Evolutionary conservation across 2,797 vertebrate species (phyloP).

Genomic region (Microhierax caerulescens): DNA sequence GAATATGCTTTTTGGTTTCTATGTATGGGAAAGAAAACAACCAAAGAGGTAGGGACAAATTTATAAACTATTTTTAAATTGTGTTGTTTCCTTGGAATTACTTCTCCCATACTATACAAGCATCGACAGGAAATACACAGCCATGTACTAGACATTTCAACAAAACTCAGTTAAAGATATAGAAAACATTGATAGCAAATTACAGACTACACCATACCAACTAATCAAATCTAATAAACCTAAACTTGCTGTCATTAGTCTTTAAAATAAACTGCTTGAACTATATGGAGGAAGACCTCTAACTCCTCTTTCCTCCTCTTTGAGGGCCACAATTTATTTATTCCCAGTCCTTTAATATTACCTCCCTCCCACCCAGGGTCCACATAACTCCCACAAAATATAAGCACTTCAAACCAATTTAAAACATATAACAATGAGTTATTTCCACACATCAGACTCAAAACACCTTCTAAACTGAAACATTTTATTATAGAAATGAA

Average conservation of each 20-base stretch:
- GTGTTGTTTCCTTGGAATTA: not conserved
- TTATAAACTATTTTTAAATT: not conserved
- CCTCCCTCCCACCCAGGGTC: not conserved
- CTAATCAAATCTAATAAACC: not conserved
- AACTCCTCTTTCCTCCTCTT: not conserved
- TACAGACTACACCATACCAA: not conserved
- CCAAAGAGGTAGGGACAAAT: not conserved
- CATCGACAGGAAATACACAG: not conserved
- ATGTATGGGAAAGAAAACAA: accelerated
- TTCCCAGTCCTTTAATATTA: not conserved
- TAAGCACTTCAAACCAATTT: not conserved
- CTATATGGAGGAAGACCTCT: not conserved
- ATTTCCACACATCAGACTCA: not conserved
- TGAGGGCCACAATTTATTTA: not conserved
- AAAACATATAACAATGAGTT: not conserved
- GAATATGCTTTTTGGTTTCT: not conserved
- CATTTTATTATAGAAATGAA: not conserved
- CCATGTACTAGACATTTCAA: not conserved
- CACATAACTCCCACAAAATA: not conserved
- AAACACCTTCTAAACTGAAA: not conserved
- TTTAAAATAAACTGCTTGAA: not conserved
- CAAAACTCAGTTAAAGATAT: not conserved
- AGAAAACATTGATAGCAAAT: not conserved
- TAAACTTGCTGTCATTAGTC: not conserved
- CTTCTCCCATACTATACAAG: not conserved